Percentiles rank a stretch among this genome's conserved stretches.
These are phyloP conservation scores for Sebastes flavidus DNA, from an alignment of 2,797 vertebrate genomes.

Conservation along the genomic window DNA sequence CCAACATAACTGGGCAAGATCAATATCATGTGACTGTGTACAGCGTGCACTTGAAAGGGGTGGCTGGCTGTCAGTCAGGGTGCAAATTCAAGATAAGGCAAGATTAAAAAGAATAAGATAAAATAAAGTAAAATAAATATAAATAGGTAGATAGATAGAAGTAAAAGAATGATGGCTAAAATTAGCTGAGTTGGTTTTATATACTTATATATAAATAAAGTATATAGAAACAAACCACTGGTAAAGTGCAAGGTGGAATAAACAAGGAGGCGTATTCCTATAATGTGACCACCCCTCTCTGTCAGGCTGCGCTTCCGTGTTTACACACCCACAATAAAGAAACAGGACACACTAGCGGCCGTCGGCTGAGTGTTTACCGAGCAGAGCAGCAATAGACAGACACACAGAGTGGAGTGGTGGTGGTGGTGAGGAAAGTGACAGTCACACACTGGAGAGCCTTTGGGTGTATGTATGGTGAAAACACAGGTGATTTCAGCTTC, in stretches of 20 bases:
- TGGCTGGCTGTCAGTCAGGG: too few relatives aligned
- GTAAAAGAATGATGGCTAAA: too few relatives aligned
- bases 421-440: conserved; percentile 74
- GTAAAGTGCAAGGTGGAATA: conserved; percentile 30
- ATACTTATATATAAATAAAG: too few relatives aligned
- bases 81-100: too few relatives aligned
- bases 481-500: conserved; percentile 76
- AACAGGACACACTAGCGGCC: conserved; percentile 60
- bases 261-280: conserved; percentile 56
- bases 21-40: too few relatives aligned
- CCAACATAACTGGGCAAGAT: too few relatives aligned
- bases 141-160: too few relatives aligned
- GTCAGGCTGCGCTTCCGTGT: conserved; percentile 81
- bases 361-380: conserved; percentile 73
- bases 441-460: conserved; percentile 66
- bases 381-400: conserved; percentile 29
- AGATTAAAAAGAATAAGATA: too few relatives aligned
- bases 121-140: too few relatives aligned
- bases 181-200: too few relatives aligned
- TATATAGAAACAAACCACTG: not conserved
- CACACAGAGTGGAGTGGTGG: not conserved
- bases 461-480: conserved; percentile 73
- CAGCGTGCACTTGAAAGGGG: too few relatives aligned
- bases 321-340: conserved; percentile 79
- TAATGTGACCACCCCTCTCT: conserved; percentile 54